These are phyloP conservation scores for Benthosema pterotum DNA, from an alignment of 2,797 vertebrate genomes.

Conservation along the genomic window DNA sequence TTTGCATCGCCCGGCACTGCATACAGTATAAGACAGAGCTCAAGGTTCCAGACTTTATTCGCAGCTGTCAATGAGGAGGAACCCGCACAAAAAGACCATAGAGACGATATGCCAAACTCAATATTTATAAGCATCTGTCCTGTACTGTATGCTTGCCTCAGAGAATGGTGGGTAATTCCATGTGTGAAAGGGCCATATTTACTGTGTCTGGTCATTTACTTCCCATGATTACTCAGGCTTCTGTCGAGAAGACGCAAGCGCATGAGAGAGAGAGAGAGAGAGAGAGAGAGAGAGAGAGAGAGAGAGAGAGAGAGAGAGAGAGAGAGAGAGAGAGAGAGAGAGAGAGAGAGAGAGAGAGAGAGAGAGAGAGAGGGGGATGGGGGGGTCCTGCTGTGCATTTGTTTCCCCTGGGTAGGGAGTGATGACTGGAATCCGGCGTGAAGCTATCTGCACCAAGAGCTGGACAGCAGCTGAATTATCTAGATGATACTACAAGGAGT, in stretches of 20 bases:
- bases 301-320: not conserved
- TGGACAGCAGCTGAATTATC: conserved; percentile 7
- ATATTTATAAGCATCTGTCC: conserved; percentile 12
- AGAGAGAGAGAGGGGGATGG: conserved; percentile 12
- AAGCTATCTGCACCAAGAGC: conserved; percentile 21
- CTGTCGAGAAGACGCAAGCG: not conserved
- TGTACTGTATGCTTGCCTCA: conserved; percentile 23
- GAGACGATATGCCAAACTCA: conserved; percentile 7
- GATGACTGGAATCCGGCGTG: conserved; percentile 23
- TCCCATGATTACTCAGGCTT: conserved; percentile 14
- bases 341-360: not conserved
- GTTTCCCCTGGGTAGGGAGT: conserved; percentile 24
- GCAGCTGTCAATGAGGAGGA: not conserved
- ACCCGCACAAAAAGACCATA: not conserved
- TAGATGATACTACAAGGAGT: conserved; percentile 11
- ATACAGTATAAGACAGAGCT: too few species aligned
- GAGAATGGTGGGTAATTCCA: conserved; percentile 29
- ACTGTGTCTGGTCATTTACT: conserved; percentile 36
- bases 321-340: conserved; percentile 5
- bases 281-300: not conserved
- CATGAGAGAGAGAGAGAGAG: not conserved
- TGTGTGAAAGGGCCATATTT: conserved; percentile 29
- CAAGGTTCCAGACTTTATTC: too few species aligned
- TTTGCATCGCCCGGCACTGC: too few species aligned
- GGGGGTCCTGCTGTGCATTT: conserved; percentile 21